phyloP scores from a whole-genome alignment of 2,113 vertebrate genomes.

The Capricornis sumatraensis region DNA sequence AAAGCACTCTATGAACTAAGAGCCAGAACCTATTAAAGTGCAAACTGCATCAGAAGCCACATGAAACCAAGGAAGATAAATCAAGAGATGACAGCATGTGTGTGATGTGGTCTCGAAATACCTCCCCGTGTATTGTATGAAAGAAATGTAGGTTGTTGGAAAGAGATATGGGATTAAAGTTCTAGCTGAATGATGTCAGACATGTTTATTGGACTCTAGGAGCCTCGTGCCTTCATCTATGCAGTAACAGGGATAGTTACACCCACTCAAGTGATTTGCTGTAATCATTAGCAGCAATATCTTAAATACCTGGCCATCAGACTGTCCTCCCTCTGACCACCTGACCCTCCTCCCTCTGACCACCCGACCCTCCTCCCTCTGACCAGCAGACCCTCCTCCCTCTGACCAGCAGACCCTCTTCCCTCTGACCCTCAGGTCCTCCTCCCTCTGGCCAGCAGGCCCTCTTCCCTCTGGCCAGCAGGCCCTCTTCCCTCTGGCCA shows the following conservation, averaged over 20 bases:
- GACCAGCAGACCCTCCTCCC: rapidly evolving
- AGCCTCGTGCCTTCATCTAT: not conserved
- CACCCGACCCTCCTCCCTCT: not conserved
- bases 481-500: no score
- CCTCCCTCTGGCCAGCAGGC: not conserved
- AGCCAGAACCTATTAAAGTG: not conserved
- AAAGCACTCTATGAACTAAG: rapidly evolving
- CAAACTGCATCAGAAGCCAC: not conserved
- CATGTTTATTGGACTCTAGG: not conserved
- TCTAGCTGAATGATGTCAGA: no score
- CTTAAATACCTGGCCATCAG: not conserved
- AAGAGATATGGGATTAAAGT: not conserved
- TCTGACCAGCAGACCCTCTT: not conserved
- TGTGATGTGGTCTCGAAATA: not conserved
- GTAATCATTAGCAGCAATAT: not conserved
- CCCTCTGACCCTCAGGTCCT: rapidly evolving
- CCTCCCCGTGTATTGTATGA: not conserved
- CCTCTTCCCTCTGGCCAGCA: no score
- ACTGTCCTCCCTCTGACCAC: no score
- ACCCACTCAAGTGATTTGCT: not conserved
- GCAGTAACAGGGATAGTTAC: not conserved
- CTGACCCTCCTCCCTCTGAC: not conserved
- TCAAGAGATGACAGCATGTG: not conserved
- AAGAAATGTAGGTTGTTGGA: not conserved
- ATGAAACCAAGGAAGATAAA: no score